A percentile compares a stretch with the other conserved stretches of the same genome.
Evolutionary conservation across 2,797 vertebrate genomes (phyloP).

Genomic region (Syngnathus rostellatus): DNA sequence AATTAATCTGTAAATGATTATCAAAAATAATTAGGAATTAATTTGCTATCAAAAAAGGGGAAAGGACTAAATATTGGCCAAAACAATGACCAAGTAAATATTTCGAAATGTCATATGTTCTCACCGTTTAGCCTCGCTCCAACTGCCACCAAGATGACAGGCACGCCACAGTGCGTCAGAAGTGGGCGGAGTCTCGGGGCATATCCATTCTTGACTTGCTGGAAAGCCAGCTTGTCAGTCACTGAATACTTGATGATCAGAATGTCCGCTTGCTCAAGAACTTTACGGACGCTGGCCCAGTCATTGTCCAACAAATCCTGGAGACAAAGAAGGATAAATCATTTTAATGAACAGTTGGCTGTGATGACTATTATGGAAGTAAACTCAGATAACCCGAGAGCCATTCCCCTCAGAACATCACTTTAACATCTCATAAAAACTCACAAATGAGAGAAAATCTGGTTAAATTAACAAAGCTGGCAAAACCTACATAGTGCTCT

Average conservation of each 20-base stretch:
- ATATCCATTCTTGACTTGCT: slow-evolving; percentile 85
- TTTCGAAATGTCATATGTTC: slow-evolving; percentile 1
- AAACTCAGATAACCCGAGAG: slow-evolving; percentile 15
- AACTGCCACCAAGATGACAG: slow-evolving; percentile 87
- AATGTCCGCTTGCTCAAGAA: slow-evolving; percentile 87
- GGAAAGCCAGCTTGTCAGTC: slow-evolving; percentile 88
- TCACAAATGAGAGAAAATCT: slow-evolving; percentile 20
- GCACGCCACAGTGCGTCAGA: slow-evolving; percentile 77
- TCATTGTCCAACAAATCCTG: slow-evolving; percentile 91
- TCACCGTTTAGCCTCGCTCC: slow-evolving; percentile 86
- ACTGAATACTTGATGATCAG: slow-evolving; percentile 94
- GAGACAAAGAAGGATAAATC: slow-evolving; percentile 25
- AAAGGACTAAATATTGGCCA: slow-evolving; percentile 7
- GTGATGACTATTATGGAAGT: slow-evolving; percentile 4
- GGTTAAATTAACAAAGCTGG: slow-evolving; percentile 26
- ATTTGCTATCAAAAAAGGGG: not conserved
- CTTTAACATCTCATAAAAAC: slow-evolving; percentile 5
- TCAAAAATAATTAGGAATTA: not conserved
- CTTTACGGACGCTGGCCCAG: slow-evolving; percentile 83
- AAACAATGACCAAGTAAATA: not conserved
- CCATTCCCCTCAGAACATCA: not conserved
- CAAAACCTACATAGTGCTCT: slow-evolving; percentile 22
- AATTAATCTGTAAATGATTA: too few relatives aligned
- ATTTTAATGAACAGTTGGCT: not conserved
- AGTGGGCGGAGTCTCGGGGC: slow-evolving; percentile 85